Conservation (phyloP, 2,113 vertebrate genomes). For the Abramis brama region DNA sequence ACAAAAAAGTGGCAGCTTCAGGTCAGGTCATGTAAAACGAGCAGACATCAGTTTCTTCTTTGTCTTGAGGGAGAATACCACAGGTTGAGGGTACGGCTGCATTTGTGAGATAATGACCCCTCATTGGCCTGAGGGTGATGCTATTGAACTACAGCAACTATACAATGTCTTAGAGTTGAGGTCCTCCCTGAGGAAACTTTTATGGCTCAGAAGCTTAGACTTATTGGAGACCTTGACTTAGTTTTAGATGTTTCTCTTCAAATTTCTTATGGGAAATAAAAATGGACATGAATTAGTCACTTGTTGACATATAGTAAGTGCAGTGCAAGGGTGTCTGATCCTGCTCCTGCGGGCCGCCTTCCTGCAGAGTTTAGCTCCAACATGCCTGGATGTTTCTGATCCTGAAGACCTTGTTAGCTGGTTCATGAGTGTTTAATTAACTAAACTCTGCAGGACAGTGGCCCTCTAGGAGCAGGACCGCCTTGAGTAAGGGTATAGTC, state of each 20-base stretch:
- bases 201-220: not conserved
- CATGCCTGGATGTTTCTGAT: not conserved
- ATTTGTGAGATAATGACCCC: slow-evolving; percentile 67
- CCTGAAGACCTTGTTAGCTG: not conserved
- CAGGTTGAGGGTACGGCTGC: slow-evolving; percentile 58
- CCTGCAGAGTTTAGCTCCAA: not conserved
- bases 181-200: not conserved
- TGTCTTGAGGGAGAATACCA: slow-evolving; percentile 66
- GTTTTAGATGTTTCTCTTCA: too few species aligned
- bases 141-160: slow-evolving; percentile 33
- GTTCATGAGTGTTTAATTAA: not conserved
- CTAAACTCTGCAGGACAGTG: not conserved
- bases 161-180: not conserved
- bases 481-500: not conserved
- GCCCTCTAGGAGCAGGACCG: not conserved
- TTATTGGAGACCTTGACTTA: not conserved
- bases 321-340: not conserved
- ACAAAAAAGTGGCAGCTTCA: slow-evolving; percentile 71
- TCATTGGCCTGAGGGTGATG: slow-evolving; percentile 48
- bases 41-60: slow-evolving; percentile 68
- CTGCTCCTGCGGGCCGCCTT: not conserved
- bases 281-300: not conserved
- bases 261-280: not conserved
- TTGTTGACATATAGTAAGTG: not conserved
- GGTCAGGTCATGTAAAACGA: slow-evolving; percentile 74